Evolutionary conservation across 92 coral and sea anemone genomes (phyloP), one percentile per base, ranked within the genome.

Genomic region (Siderastrea radians): DNA sequence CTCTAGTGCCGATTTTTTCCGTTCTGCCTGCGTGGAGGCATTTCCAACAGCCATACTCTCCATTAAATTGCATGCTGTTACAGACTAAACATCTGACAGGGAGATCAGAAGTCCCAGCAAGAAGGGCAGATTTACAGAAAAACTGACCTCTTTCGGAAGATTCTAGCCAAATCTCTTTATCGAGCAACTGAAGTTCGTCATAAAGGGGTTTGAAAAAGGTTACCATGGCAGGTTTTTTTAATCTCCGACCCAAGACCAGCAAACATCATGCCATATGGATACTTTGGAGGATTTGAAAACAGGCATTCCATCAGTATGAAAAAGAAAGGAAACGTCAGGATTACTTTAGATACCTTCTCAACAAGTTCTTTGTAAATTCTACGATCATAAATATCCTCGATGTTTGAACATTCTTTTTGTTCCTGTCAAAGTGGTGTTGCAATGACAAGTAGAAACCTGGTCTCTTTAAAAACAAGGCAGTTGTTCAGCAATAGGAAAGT

Each of bases 221-320:
- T 8, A 5, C 61, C 38, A 0, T 26, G 38, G 0, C 38, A 26
- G 38, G 38, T 26, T 26, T 26, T 26, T 26, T 62, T 26, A 26
- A 26, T 55, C 66, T 1, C 66, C 66, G 8, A 65, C 19, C 70
- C 70, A 93, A 93, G 55, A 2, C 92, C 94, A 11, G 84, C 84
- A 49, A 93, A 85, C 10, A 91, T n/a, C 93, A 93, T 93, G 50
- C 96, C 96, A 93, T 26, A 93, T 87, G 7, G 92, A 84, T 1
- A 91, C 73, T 45, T 87, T 91, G 1, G 96, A 91, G 3, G 96
- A 93, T 67, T 91, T 90, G 47, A 93, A 93, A 0, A 91, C 88
- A 0, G 96, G 94, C 9, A 90, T 89, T 6, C 96, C 92, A 68
- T 93, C 96, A 38, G 96, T 93, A 66, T 93, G 91, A 68, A 72